Conservation (phyloP, 1,140 invertebrate genomes). For the Hyles euphorbiae region DNA sequence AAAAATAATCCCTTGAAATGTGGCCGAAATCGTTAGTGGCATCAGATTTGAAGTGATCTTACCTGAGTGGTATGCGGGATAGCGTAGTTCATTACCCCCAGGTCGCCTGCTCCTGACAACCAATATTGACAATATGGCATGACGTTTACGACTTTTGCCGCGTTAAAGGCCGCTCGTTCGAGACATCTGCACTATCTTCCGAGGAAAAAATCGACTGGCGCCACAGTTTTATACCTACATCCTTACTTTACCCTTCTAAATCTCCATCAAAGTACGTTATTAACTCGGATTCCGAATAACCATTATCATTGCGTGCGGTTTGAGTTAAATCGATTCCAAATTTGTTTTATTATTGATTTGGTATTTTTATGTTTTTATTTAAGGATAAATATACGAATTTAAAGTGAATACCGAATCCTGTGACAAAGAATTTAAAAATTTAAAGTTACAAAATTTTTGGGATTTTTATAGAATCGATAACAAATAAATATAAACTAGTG, state of each 20-base stretch:
- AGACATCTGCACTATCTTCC: slow-evolving; percentile 1
- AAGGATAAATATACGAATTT: too few relatives aligned
- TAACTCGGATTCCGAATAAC: neutral
- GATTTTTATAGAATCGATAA: too few relatives aligned
- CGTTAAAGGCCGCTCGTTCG: slow-evolving; percentile 11
- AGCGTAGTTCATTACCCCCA: slow-evolving; percentile 31
- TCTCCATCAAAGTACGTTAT: slow-evolving; percentile 1
- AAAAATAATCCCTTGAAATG: too few relatives aligned
- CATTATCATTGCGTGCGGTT: neutral
- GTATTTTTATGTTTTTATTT: neutral
- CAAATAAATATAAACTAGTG: slow-evolving; percentile 1
- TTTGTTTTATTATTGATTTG: neutral
- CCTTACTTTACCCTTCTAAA: slow-evolving; percentile 9
- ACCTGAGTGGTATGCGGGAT: slow-evolving; percentile 25
- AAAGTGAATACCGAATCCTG: too few relatives aligned
- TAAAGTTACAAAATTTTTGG: too few relatives aligned
- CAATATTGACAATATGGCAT: slow-evolving; percentile 34
- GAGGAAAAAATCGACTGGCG: slow-evolving; percentile 12
- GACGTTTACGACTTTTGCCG: slow-evolving; percentile 30
- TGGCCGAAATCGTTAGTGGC: slow-evolving; percentile 8
- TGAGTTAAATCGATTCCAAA: neutral
- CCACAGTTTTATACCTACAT: slow-evolving; percentile 14
- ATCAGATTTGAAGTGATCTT: slow-evolving; percentile 17
- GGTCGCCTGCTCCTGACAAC: slow-evolving; percentile 17
- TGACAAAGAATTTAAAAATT: too few relatives aligned